Conservation (phyloP, 2,888 invertebrate species). For the Drosophila helvetica region DNA sequence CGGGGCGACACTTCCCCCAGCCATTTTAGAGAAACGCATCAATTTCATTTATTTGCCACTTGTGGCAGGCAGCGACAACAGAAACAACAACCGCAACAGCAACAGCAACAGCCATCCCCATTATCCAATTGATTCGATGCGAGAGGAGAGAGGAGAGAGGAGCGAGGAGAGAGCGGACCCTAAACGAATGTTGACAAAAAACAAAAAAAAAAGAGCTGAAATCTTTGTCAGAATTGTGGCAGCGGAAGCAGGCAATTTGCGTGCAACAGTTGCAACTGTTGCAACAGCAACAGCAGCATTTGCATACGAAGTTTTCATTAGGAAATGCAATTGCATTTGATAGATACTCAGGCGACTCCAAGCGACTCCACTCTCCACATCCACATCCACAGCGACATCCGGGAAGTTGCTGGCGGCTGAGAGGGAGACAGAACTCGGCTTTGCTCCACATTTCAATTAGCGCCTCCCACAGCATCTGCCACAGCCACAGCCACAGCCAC, state of each 20-base stretch:
- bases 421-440: slow-evolving; percentile 2
- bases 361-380: slow-evolving; percentile 40
- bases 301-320: slow-evolving; percentile 30
- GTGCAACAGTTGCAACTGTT: slow-evolving; percentile 23
- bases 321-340: slow-evolving; percentile 46
- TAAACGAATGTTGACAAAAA: slow-evolving; percentile 10
- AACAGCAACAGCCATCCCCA: slow-evolving; percentile 62
- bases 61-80: slow-evolving; percentile 59
- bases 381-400: slow-evolving; percentile 40
- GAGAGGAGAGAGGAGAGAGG: slow-evolving; percentile 27
- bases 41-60: slow-evolving; percentile 80
- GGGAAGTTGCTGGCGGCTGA: slow-evolving; percentile 34
- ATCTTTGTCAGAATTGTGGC: slow-evolving; percentile 52
- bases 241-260: slow-evolving; percentile 46
- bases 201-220: slow-evolving; percentile 23
- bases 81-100: slow-evolving; percentile 27
- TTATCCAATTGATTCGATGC: slow-evolving; percentile 69
- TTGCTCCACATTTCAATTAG: slow-evolving; percentile 75
- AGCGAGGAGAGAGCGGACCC: slow-evolving; percentile 15
- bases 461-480: slow-evolving; percentile 46
- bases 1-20: slow-evolving; percentile 32
- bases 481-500: too few species aligned
- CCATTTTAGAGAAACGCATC: slow-evolving; percentile 62
- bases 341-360: background rate
- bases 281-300: slow-evolving; percentile 21